These are phyloP conservation scores for Antigone vipio DNA, from an alignment of 2,113 vertebrate genomes.

Conservation along the genomic window DNA sequence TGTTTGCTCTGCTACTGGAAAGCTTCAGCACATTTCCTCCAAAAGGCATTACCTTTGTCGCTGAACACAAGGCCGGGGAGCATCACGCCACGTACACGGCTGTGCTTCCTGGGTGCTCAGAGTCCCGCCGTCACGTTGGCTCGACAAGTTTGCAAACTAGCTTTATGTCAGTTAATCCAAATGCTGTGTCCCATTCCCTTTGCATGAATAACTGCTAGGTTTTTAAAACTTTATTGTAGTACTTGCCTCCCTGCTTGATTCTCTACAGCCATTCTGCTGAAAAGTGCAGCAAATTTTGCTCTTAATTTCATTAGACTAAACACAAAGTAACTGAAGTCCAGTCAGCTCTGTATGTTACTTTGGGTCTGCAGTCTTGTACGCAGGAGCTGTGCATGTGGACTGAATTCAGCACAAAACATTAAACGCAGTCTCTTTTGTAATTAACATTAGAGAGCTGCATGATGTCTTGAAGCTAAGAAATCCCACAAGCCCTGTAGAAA, in stretches of 20 bases:
- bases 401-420: background rate
- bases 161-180: background rate
- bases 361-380: background rate
- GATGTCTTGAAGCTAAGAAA: background rate
- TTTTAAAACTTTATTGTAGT: background rate
- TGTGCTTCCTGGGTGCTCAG: background rate
- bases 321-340: background rate
- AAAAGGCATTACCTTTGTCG: background rate
- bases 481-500: background rate
- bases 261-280: background rate
- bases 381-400: background rate
- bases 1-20: background rate
- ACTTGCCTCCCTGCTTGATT: background rate
- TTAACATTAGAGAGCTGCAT: background rate
- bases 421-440: background rate
- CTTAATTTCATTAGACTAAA: background rate
- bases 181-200: background rate
- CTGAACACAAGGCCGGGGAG: background rate
- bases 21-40: background rate
- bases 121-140: background rate
- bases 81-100: fast-evolving
- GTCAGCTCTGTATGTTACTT: background rate
- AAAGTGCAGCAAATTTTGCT: background rate
- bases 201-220: background rate
- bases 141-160: background rate